Base-by-base conservation (phyloP, 2,113 vertebrate species). In the Chloebia gouldiae region DNA sequence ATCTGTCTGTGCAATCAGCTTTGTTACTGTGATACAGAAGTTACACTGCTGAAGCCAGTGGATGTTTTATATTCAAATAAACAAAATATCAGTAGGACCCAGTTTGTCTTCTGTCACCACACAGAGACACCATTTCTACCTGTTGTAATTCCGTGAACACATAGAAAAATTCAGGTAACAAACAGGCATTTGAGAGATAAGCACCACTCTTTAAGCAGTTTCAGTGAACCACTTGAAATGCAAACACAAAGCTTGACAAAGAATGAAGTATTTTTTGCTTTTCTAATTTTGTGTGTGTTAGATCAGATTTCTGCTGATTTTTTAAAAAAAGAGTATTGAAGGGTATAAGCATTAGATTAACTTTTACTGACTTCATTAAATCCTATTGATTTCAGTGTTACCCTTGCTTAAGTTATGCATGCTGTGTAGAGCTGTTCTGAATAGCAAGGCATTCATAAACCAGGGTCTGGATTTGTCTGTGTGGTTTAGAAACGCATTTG, bases 131-230 rank as follows among this genome's bases (percentile, higher is more conserved):
- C 90, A 15, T 83, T 89, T 84, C 85, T 96, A 37, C 84, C 73
- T 68, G 33, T 71, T 93, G 71, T 59, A 92, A 68, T 90, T 89
- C 81, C 2, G 15, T 72, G 56, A 50, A 10, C 79, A 17, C 31
- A 25, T 27, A 68, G 83, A 92, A 90, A 22, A 57, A 59, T 83
- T 88, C 86, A 59, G 93, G 86, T 96, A 95, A 81, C 71, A 61
- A 76, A 9, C 23, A 65, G 40, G 8, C 20, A 19, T 57, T 57
- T 82, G 59, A 91, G 39, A 19, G 10, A 30, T 28, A 69, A 44
- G 3, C 14, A 35, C 66, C 3, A 6, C 37, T 88, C 45, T 92
- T 84, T 49, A 79, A 76, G 66, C 44, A 70, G 3, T 61, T 89
- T 17, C 23, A 66, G 18, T 10, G n/a, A 91, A 25, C 42, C 22